phyloP scores from a whole-genome alignment of 2,888 invertebrate genomes.

The Apotomis turbidana region DNA sequence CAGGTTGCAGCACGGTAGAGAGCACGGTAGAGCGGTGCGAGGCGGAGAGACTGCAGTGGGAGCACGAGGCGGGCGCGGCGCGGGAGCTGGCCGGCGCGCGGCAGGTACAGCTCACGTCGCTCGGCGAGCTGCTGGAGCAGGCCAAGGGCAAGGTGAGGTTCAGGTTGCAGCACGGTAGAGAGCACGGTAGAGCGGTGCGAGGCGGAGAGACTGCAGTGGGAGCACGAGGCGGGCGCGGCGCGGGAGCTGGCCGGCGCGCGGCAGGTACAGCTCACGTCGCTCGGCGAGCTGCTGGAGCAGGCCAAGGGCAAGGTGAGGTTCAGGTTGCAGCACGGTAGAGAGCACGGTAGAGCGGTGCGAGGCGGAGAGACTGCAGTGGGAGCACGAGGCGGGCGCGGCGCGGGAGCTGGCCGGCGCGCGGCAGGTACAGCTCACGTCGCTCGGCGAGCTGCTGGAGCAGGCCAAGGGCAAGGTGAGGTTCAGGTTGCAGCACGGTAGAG shows the following conservation, averaged over 20 bases:
- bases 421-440: slow-evolving; percentile 90
- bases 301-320: slow-evolving; percentile 66
- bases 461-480: slow-evolving; percentile 89
- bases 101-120: slow-evolving; percentile 90
- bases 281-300: slow-evolving; percentile 91
- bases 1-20: no score
- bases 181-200: slow-evolving; percentile 88
- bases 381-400: slow-evolving; percentile 87
- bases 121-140: slow-evolving; percentile 91
- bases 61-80: slow-evolving; percentile 88
- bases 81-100: slow-evolving; percentile 90
- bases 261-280: slow-evolving; percentile 90
- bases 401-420: slow-evolving; percentile 90
- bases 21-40: slow-evolving; percentile 87
- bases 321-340: slow-evolving; percentile 81
- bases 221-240: slow-evolving; percentile 88
- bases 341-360: slow-evolving; percentile 55
- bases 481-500: no score
- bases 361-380: slow-evolving; percentile 83
- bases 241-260: slow-evolving; percentile 90
- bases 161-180: slow-evolving; percentile 23
- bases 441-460: slow-evolving; percentile 91
- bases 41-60: slow-evolving; percentile 89
- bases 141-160: slow-evolving; percentile 89
- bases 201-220: slow-evolving; percentile 89